A percentile compares a stretch with the other conserved stretches of the same genome.
Evolutionary conservation across 2,797 vertebrate species (phyloP).

Genomic region (Tinamus major): DNA sequence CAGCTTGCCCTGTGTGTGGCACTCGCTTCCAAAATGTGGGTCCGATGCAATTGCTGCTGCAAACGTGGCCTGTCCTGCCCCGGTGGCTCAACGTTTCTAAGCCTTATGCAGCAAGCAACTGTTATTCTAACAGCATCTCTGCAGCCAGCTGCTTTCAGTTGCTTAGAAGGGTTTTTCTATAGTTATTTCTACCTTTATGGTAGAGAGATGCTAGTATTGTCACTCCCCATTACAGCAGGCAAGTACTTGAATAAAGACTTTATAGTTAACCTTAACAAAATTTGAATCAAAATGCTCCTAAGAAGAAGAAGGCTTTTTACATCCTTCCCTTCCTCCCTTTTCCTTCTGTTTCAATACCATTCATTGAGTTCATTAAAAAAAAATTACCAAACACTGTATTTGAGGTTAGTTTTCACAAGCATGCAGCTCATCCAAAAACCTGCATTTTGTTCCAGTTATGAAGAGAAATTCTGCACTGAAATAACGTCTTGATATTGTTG

Average conservation of each 20-base stretch:
- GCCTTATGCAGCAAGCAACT: not conserved
- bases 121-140: not conserved
- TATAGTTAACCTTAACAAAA: not conserved
- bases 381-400: not conserved
- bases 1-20: not conserved
- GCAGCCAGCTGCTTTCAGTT: not conserved
- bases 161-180: not conserved
- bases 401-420: not conserved
- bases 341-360: not conserved
- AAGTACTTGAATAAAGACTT: not conserved
- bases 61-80: not conserved
- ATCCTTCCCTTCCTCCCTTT: not conserved
- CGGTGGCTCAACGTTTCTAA: not conserved
- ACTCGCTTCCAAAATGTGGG: not conserved
- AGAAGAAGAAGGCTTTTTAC: not conserved
- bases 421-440: not conserved
- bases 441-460: not conserved
- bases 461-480: not conserved
- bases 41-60: not conserved
- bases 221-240: not conserved
- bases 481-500: conserved; percentile 34
- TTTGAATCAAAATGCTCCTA: conserved; percentile 7
- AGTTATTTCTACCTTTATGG: accelerated
- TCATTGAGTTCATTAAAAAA: not conserved
- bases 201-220: not conserved